Conservation (phyloP, 1,140 invertebrate species). For the Dendroctonus ponderosae region DNA sequence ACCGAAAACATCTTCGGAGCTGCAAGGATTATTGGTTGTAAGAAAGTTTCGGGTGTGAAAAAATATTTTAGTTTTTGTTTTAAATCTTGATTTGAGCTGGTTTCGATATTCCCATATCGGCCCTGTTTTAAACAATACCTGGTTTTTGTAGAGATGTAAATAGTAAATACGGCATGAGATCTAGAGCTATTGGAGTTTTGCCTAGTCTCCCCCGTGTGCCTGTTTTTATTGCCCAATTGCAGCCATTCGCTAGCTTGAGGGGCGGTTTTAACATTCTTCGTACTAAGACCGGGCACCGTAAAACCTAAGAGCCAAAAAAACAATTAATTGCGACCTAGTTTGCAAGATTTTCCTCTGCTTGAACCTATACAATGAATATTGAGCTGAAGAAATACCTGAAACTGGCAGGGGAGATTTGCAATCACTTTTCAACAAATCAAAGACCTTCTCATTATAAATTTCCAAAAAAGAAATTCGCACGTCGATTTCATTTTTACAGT, state of each 20-base stretch:
- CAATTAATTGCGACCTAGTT: too few species aligned
- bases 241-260: slow-evolving; percentile 86
- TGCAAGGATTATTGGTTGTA: too few species aligned
- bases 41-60: too few species aligned
- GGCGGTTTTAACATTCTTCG: slow-evolving; percentile 79
- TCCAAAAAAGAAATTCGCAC: slow-evolving; percentile 91
- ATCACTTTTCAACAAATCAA: slow-evolving; percentile 80
- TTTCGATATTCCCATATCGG: neutral
- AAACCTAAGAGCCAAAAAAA: slow-evolving; percentile 68
- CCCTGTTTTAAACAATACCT: slow-evolving; percentile 30
- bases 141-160: slow-evolving; percentile 51
- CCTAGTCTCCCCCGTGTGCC: slow-evolving; percentile 84
- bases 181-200: slow-evolving; percentile 98
- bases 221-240: slow-evolving; percentile 82
- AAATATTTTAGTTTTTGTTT: too few species aligned
- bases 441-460: slow-evolving; percentile 93
- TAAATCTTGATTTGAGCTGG: too few species aligned
- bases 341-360: too few species aligned
- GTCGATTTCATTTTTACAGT: slow-evolving; percentile 71
- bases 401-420: slow-evolving; percentile 43
- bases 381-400: slow-evolving; percentile 43
- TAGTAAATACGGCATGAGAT: slow-evolving; percentile 97
- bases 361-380: too few species aligned
- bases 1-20: slow-evolving; percentile 34
- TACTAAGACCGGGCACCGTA: slow-evolving; percentile 84